Evolutionary conservation across 2,797 vertebrate species (phyloP).

Genomic region (Tarsius wallacei): DNA sequence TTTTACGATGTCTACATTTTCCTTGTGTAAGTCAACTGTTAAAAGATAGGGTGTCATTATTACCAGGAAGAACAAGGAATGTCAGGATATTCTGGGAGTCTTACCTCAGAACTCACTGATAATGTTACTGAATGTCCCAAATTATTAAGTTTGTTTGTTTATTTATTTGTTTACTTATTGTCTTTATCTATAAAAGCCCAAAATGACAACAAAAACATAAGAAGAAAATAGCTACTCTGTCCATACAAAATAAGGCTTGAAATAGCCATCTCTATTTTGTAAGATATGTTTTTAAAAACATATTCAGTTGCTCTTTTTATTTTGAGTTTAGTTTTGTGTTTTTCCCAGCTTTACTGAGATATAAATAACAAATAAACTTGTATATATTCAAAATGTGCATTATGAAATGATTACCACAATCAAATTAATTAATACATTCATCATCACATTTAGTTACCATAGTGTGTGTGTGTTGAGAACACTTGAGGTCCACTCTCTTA

Average conservation of each 20-base stretch:
- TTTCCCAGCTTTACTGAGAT: not conserved
- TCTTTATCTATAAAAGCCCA: constrained; percentile 10
- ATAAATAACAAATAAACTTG: not conserved
- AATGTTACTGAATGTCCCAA: not conserved
- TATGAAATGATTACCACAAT: not conserved
- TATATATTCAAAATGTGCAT: not conserved
- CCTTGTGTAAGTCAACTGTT: constrained; percentile 43
- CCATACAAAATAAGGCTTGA: constrained; percentile 17
- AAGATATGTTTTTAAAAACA: not conserved
- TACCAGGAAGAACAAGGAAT: constrained; percentile 58
- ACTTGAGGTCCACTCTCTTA: not conserved
- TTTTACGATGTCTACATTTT: constrained; percentile 63
- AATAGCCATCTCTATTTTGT: not conserved
- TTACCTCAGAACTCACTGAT: constrained; percentile 10
- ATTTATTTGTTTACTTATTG: not conserved
- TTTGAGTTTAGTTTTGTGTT: not conserved
- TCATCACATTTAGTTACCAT: not conserved
- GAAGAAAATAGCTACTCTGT: not conserved
- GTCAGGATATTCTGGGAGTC: not conserved
- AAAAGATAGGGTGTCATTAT: constrained; percentile 20
- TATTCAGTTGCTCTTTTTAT: not conserved
- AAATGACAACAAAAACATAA: not conserved
- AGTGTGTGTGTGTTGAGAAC: not conserved
- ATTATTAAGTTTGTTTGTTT: not conserved
- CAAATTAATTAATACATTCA: not conserved